phyloP scores from a whole-genome alignment of 2,888 invertebrate species.

The Nomada fucata region DNA sequence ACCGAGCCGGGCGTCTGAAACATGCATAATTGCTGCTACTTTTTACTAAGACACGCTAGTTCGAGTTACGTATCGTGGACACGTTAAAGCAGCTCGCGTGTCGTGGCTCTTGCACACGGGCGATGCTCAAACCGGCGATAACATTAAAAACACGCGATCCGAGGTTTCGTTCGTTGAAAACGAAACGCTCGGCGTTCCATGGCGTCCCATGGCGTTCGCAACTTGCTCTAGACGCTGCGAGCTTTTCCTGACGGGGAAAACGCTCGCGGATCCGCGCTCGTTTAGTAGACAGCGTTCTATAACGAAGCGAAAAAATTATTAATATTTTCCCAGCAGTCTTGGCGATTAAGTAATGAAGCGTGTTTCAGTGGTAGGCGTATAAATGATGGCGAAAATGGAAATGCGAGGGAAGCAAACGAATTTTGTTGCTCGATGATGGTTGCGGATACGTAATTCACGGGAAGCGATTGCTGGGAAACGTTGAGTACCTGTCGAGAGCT shows the following conservation, averaged over 20 bases:
- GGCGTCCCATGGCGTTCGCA: conserved; percentile 28
- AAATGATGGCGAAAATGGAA: background rate
- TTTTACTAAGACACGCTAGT: conserved; percentile 14
- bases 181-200: background rate
- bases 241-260: conserved; percentile 21
- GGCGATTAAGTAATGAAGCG: too few relatives aligned
- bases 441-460: background rate
- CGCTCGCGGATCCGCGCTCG: background rate
- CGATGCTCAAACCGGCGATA: conserved; percentile 10
- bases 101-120: conserved; percentile 24
- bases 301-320: background rate
- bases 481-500: background rate
- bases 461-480: background rate
- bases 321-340: too few relatives aligned
- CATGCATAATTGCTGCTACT: conserved; percentile 26
- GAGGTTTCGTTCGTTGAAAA: conserved; percentile 19
- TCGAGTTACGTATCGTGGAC: conserved; percentile 4
- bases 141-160: conserved; percentile 45
- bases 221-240: conserved; percentile 1
- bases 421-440: conserved; percentile 19
- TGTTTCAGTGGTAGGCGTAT: too few relatives aligned
- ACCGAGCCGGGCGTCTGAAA: background rate
- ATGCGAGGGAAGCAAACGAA: conserved; percentile 26
- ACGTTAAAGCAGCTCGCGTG: conserved; percentile 33
- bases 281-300: background rate